These are phyloP conservation scores for Sebastes ruberrimus DNA, from an alignment of 2,797 vertebrate species.

Conservation along the genomic window DNA sequence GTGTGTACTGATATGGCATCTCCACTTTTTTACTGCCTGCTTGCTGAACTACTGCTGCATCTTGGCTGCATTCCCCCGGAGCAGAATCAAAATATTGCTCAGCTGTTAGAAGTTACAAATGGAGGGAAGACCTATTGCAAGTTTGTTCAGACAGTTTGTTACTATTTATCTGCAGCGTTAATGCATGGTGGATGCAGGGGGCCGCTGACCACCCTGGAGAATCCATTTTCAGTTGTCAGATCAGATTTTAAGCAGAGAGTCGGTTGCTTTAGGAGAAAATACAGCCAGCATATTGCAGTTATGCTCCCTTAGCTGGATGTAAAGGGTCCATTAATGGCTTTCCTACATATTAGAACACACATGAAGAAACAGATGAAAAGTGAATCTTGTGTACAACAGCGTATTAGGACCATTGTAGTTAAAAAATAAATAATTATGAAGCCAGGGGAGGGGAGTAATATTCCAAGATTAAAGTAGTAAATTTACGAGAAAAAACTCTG, in stretches of 20 bases:
- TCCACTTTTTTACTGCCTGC: slow-evolving; percentile 19
- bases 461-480: no score
- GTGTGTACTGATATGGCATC: slow-evolving; percentile 4
- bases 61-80: slow-evolving; percentile 28
- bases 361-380: not conserved
- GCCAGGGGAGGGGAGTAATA: no score
- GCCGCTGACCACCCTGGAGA: not conserved
- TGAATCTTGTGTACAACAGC: no score
- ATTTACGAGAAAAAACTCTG: no score
- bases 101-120: slow-evolving; percentile 34
- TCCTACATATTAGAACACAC: not conserved
- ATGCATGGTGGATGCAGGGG: not conserved
- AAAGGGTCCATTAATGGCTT: no score
- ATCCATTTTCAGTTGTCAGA: slow-evolving; percentile 24
- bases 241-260: slow-evolving; percentile 5
- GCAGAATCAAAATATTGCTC: slow-evolving; percentile 39
- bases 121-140: slow-evolving; percentile 18
- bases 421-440: no score
- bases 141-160: slow-evolving; percentile 34
- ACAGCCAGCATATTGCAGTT: not conserved
- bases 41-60: slow-evolving; percentile 36
- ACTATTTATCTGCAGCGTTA: slow-evolving; percentile 3
- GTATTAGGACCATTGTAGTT: no score
- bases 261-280: not conserved
- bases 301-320: not conserved